A percentile compares a stretch with the other conserved stretches of the same genome.
Conservation (phyloP, 2,888 invertebrate genomes). For the Polydrusus pterygomalis region DNA sequence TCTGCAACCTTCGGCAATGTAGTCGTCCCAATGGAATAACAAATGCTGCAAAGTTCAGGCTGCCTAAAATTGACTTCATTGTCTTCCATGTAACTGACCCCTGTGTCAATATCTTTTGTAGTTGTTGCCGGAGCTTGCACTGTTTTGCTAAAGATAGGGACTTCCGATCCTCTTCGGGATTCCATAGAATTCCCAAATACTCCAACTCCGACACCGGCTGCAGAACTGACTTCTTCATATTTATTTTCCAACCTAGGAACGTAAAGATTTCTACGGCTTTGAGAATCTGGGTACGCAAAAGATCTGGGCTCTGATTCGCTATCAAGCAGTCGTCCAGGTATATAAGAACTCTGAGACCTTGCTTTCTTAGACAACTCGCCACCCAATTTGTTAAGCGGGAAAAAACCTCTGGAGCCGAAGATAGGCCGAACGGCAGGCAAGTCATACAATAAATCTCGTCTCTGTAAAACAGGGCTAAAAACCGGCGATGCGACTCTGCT, state of each 20-base stretch:
- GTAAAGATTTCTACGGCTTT: conserved; percentile 33
- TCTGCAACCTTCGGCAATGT: conserved; percentile 42
- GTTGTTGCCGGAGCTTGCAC: conserved; percentile 19
- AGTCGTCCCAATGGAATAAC: conserved; percentile 48
- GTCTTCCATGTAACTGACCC: conserved; percentile 38
- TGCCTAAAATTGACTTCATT: conserved; percentile 42
- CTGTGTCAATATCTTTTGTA: conserved; percentile 18
- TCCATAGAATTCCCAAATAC: conserved; percentile 52
- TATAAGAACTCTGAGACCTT: conserved; percentile 58
- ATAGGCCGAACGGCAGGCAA: conserved; percentile 53
- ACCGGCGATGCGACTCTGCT: conserved; percentile 49
- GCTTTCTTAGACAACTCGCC: conserved; percentile 42
- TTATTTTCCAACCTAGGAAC: conserved; percentile 33
- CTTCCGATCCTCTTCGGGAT: conserved; percentile 30
- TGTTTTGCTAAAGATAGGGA: conserved; percentile 20
- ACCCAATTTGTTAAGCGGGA: conserved; percentile 22
- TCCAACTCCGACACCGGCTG: conserved; percentile 34
- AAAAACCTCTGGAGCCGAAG: conserved; percentile 33
- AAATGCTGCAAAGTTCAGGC: conserved; percentile 51
- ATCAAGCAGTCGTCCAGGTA: conserved; percentile 61
- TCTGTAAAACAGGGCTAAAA: conserved; percentile 44
- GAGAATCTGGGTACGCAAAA: conserved; percentile 19
- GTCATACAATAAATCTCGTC: conserved; percentile 52
- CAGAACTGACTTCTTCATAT: conserved; percentile 43
- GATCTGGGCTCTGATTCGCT: conserved; percentile 39